A percentile compares a stretch with the other conserved stretches of the same genome.
phyloP scores from a whole-genome alignment of 2,797 vertebrate genomes.

The Podargus strigoides region DNA sequence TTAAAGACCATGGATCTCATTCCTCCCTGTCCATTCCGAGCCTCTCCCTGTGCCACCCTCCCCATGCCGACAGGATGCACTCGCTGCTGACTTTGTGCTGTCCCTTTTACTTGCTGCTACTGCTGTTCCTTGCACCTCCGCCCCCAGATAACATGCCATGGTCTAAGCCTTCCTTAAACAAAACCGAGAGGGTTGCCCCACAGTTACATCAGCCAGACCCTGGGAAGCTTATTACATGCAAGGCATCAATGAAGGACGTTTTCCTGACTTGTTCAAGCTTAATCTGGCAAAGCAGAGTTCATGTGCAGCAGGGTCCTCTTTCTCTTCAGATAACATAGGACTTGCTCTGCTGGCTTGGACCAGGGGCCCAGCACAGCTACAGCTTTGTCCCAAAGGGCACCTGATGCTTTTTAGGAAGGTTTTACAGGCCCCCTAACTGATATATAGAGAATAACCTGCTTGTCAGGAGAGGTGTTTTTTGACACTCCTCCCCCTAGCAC shows the following conservation, averaged over 20 bases:
- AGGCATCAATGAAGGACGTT: neutral
- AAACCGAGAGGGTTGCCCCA: neutral
- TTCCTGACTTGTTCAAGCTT: neutral
- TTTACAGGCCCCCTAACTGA: neutral
- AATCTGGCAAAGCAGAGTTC: neutral
- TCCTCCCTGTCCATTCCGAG: neutral
- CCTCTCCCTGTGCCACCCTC: slow-evolving; percentile 1
- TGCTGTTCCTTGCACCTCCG: neutral
- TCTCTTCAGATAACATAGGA: neutral
- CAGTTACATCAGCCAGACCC: neutral
- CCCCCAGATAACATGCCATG: neutral
- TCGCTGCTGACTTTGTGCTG: neutral
- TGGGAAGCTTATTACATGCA: neutral
- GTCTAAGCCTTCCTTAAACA: neutral
- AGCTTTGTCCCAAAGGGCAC: neutral
- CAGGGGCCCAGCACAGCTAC: neutral
- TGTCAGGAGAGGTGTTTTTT: neutral
- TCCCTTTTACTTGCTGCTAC: neutral
- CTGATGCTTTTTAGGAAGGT: neutral
- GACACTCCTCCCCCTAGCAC: neutral
- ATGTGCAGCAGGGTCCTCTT: neutral
- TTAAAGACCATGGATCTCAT: slow-evolving; percentile 29
- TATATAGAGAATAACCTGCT: neutral
- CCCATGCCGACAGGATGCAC: neutral
- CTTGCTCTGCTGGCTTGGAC: neutral